A percentile compares a stretch with the other conserved stretches of the same genome.
These are phyloP conservation scores for Ctenochaetus hawaiiensis DNA, from an alignment of 2,797 vertebrate species.

Conservation along the genomic window DNA sequence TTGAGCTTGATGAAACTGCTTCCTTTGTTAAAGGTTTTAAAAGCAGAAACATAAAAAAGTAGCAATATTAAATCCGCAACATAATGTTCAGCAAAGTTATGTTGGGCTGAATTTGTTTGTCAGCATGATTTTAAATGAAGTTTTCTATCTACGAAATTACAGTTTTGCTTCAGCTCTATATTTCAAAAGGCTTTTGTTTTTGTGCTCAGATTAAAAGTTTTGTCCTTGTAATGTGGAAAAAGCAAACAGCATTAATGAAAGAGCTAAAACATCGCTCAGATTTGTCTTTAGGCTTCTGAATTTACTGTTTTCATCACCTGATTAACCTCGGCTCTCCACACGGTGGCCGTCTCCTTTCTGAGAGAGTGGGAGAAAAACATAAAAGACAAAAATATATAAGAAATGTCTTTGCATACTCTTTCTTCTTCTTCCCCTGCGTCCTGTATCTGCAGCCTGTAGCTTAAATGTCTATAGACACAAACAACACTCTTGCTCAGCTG, in stretches of 20 bases:
- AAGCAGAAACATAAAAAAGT: background rate
- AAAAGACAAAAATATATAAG: constrained; percentile 5
- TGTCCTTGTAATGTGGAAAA: constrained; percentile 10
- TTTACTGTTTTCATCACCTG: constrained; percentile 22
- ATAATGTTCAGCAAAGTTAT: background rate
- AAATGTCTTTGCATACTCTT: background rate
- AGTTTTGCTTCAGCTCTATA: background rate
- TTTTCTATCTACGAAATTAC: background rate
- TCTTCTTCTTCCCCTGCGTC: constrained; percentile 12
- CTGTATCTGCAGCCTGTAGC: background rate
- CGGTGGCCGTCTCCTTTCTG: background rate
- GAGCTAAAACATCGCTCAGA: constrained; percentile 16
- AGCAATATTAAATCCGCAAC: background rate
- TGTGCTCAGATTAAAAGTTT: background rate
- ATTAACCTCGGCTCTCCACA: constrained; percentile 42
- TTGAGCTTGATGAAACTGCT: background rate
- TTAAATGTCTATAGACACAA: constrained; percentile 19
- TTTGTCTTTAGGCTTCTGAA: constrained; percentile 16
- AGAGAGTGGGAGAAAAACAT: background rate
- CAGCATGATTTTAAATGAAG: background rate
- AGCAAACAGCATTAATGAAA: background rate
- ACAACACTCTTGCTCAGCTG: constrained; percentile 21
- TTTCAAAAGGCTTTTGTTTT: background rate
- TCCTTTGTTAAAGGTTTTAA: background rate
- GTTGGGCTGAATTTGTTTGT: background rate